A percentile compares a stretch with the other conserved stretches of the same genome.
Evolutionary conservation across 1,140 invertebrate genomes (phyloP).

Genomic region (Trichonephila clavipes): DNA sequence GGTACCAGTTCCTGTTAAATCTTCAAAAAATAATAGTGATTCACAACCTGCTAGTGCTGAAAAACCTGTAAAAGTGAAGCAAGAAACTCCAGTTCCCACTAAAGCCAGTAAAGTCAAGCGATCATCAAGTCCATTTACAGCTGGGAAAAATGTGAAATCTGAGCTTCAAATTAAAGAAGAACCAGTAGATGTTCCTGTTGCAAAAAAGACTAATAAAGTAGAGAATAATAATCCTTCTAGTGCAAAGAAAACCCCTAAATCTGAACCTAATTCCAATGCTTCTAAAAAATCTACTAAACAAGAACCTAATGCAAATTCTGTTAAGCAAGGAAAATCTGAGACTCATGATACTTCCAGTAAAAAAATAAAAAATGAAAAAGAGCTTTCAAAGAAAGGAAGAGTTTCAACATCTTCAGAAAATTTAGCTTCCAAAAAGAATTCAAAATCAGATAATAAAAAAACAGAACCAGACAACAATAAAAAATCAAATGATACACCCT

Average conservation of each 20-base stretch:
- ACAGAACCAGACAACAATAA: neutral
- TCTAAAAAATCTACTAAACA: conserved; percentile 37
- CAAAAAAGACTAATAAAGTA: conserved; percentile 39
- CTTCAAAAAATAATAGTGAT: conserved; percentile 50
- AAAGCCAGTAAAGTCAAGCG: conserved; percentile 54
- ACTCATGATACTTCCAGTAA: conserved; percentile 12
- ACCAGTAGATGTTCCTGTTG: neutral
- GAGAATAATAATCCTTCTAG: conserved; percentile 21
- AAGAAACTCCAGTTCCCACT: neutral
- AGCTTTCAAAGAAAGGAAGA: conserved; percentile 49
- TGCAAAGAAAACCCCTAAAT: conserved; percentile 50
- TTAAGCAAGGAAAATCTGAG: conserved; percentile 25
- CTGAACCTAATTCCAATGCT: conserved; percentile 13
- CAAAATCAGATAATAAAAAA: conserved; percentile 48
- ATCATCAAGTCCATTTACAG: conserved; percentile 51
- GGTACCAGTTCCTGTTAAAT: conserved; percentile 27
- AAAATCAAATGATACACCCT: conserved; percentile 5
- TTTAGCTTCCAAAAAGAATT: conserved; percentile 23
- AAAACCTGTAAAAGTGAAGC: conserved; percentile 24
- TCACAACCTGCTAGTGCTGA: conserved; percentile 28
- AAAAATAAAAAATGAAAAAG: conserved; percentile 55
- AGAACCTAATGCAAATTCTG: conserved; percentile 13
- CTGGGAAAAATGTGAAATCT: conserved; percentile 39
- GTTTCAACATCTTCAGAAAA: conserved; percentile 24
- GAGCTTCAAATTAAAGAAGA: conserved; percentile 26